phyloP scores from a whole-genome alignment of 2,113 vertebrate species.

The Sialia sialis region DNA sequence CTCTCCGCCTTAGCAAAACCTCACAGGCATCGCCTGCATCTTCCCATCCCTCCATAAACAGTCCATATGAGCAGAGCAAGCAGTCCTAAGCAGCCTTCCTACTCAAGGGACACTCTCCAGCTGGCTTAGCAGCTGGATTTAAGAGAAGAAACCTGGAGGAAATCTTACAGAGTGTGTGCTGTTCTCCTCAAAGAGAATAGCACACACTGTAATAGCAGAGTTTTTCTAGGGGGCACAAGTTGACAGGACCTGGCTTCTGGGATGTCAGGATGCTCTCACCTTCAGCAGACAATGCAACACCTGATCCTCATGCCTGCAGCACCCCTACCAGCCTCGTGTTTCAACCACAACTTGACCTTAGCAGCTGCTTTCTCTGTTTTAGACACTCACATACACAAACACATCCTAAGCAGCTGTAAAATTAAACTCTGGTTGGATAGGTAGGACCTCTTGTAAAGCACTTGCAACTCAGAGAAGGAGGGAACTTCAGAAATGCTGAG shows the following conservation, averaged over 20 bases:
- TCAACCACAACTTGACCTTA: background rate
- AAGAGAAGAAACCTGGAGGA: background rate
- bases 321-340: background rate
- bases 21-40: background rate
- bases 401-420: background rate
- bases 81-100: background rate
- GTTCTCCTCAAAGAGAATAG: background rate
- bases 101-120: background rate
- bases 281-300: accelerated
- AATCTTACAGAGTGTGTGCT: accelerated
- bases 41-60: background rate
- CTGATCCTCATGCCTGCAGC: background rate
- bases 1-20: background rate
- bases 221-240: background rate
- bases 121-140: background rate
- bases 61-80: background rate
- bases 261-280: background rate
- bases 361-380: background rate
- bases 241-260: background rate
- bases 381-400: background rate
- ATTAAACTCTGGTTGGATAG: background rate
- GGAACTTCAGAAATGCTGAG: background rate
- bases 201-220: background rate
- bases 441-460: background rate
- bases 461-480: background rate